Percentiles rank a stretch among this genome's conserved stretches.
phyloP scores from a whole-genome alignment of 2,888 invertebrate species.

The Eupithecia subfuscata region DNA sequence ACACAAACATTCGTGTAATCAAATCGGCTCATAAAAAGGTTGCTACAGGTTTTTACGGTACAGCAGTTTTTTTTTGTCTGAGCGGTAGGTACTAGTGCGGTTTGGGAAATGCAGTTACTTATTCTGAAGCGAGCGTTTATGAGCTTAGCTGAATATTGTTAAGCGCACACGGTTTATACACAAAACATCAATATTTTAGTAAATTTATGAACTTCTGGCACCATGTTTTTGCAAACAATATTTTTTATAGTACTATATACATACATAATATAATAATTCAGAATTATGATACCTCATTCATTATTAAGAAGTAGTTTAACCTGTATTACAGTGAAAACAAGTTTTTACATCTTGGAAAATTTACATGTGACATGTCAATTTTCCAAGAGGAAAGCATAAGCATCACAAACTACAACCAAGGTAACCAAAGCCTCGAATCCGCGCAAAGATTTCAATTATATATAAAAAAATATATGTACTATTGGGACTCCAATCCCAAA shows the following conservation, averaged over 20 bases:
- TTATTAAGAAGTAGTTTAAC: too few species aligned
- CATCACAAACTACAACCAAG: neutral
- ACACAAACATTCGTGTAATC: neutral
- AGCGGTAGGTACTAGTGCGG: neutral
- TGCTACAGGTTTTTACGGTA: neutral
- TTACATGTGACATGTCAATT: neutral
- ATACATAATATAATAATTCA: too few species aligned
- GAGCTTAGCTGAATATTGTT: neutral
- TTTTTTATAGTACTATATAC: too few species aligned
- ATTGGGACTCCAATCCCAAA: too few species aligned
- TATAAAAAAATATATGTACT: too few species aligned
- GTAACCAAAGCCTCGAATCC: neutral
- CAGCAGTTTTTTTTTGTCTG: neutral
- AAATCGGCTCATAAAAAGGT: neutral
- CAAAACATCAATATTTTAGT: neutral
- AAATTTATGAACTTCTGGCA: neutral
- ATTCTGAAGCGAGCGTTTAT: neutral
- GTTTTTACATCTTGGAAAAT: neutral
- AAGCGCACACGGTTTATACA: neutral
- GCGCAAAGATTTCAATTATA: neutral
- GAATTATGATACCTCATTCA: too few species aligned
- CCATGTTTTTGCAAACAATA: neutral
- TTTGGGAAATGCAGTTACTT: neutral
- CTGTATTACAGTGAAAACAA: neutral
- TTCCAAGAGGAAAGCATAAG: neutral